phyloP scores from a whole-genome alignment of 2,797 vertebrate species.

The Rachycentron canadum region DNA sequence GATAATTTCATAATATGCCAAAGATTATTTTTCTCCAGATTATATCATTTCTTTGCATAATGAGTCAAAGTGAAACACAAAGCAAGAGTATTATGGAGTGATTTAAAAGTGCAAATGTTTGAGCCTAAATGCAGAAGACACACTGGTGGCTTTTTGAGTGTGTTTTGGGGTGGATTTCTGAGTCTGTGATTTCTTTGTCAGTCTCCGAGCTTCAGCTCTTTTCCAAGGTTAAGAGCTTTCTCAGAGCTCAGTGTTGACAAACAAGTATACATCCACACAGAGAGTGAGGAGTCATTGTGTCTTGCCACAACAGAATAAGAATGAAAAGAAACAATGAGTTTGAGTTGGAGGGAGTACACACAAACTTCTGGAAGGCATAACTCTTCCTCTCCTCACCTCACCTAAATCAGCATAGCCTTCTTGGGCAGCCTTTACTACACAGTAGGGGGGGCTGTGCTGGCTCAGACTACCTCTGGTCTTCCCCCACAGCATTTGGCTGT shows the following conservation, averaged over 20 bases:
- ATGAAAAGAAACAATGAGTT: constrained; percentile 26
- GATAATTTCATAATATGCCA: constrained; percentile 47
- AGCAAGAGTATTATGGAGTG: constrained; percentile 7
- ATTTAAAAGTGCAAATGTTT: constrained; percentile 18
- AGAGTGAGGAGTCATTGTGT: background rate
- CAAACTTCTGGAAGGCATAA: constrained; percentile 29
- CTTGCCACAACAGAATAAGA: constrained; percentile 8
- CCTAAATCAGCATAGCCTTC: constrained; percentile 19
- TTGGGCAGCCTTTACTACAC: constrained; percentile 4
- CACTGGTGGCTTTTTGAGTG: background rate
- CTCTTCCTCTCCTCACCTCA: constrained; percentile 30
- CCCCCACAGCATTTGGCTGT: constrained; percentile 1
- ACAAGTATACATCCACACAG: constrained; percentile 16
- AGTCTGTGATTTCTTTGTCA: background rate
- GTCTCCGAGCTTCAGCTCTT: constrained; percentile 15
- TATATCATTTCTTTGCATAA: constrained; percentile 50
- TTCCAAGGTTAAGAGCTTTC: constrained; percentile 50
- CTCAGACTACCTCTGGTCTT: constrained; percentile 9
- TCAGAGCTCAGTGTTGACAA: constrained; percentile 29
- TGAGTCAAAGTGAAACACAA: constrained; percentile 35
- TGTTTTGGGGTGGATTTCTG: constrained; percentile 4
- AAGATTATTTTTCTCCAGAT: constrained; percentile 40
- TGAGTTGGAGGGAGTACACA: constrained; percentile 39
- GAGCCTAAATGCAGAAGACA: background rate
- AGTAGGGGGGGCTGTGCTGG: background rate